Evolutionary conservation across 2,797 vertebrate genomes (phyloP).

Genomic region (Acipenser oxyrinchus): DNA sequence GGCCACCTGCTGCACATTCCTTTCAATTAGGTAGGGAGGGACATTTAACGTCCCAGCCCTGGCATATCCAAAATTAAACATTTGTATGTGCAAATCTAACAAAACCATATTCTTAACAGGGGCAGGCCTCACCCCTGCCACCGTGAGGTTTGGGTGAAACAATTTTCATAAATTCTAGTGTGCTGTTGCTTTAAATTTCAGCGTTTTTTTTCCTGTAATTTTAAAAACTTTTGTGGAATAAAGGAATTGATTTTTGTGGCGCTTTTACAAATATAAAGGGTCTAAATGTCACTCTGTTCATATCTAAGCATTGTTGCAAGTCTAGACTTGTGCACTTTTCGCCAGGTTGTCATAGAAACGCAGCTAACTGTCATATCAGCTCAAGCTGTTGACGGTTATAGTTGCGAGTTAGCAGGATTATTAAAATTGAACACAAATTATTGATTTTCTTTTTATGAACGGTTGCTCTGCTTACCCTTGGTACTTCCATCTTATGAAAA

Average conservation of each 20-base stretch:
- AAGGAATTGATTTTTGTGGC: slow-evolving; percentile 2
- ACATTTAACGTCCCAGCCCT: too few relatives aligned
- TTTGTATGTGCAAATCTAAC: too few relatives aligned
- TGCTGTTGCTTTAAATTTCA: not conserved
- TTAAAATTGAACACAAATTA: slow-evolving; percentile 74
- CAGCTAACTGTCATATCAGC: slow-evolving; percentile 63
- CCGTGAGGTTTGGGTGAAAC: not conserved
- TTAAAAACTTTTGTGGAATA: not conserved
- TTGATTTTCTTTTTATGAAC: slow-evolving; percentile 68
- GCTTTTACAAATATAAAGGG: slow-evolving; percentile 29
- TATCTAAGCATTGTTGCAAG: slow-evolving; percentile 54
- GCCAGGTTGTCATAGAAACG: slow-evolving; percentile 68
- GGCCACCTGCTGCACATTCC: too few relatives aligned
- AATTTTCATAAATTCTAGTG: not conserved
- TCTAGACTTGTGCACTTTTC: slow-evolving; percentile 53
- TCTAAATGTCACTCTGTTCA: slow-evolving; percentile 64
- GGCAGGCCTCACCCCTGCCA: too few relatives aligned
- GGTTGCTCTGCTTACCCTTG: slow-evolving; percentile 7
- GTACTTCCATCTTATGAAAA: slow-evolving; percentile 1
- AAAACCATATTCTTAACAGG: too few relatives aligned
- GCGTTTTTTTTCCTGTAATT: not conserved
- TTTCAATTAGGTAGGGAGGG: too few relatives aligned
- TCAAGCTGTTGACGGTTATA: slow-evolving; percentile 61
- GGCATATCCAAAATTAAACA: too few relatives aligned
- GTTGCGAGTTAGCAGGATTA: slow-evolving; percentile 66